Base-by-base conservation (phyloP, 2,888 invertebrate genomes). In the Orthosia gracilis region DNA sequence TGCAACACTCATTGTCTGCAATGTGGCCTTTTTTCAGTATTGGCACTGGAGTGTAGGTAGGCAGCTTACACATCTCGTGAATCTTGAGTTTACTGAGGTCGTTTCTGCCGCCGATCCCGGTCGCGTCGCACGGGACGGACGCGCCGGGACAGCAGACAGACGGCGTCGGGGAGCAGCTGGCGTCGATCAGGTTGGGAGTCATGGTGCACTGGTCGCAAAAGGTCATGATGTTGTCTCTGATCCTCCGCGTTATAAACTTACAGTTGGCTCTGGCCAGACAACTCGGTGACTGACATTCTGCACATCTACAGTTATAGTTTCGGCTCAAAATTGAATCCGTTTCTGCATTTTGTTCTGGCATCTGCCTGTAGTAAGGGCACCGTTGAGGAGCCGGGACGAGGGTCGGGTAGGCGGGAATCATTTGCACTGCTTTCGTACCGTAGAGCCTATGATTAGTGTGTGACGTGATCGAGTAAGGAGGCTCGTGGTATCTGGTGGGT, bases 151-250 rank as follows among this genome's bases (percentile, higher is more conserved):
- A 73, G 55, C 62, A 73, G 55, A n/a, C 26, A 3, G 88, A 85
- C 4, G 84, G 68, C 4, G 74, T 73, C 1, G 83, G 73, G 3
- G 80, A 64, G 59, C 93, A 93, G 21, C 87, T 85, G 0, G 89
- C 89, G 68, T 94, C 92, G 13, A 83, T 88, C n/a, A 92, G n/a
- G 31, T 78, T 89, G 0, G 85, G 85, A 13, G 95, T 95, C 94
- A 94, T 95, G 0, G 95, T 95, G 49, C 70, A 82, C 21, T 82
- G 90, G 70, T 95, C 93, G 31, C 80, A 78, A 76, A 93, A 95
- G 0, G 83, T 91, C 89, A 90, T 91, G 47, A 94, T 93, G 69
- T 93, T 94, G 47, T 91, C 88, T 80, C 85, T 91, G 40, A 90
- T 89, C 15, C 15, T 62, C 12, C 49, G 47, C 1, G 73, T 58